phyloP scores from a whole-genome alignment of 2,113 vertebrate species.

The Jaculus jaculus region DNA sequence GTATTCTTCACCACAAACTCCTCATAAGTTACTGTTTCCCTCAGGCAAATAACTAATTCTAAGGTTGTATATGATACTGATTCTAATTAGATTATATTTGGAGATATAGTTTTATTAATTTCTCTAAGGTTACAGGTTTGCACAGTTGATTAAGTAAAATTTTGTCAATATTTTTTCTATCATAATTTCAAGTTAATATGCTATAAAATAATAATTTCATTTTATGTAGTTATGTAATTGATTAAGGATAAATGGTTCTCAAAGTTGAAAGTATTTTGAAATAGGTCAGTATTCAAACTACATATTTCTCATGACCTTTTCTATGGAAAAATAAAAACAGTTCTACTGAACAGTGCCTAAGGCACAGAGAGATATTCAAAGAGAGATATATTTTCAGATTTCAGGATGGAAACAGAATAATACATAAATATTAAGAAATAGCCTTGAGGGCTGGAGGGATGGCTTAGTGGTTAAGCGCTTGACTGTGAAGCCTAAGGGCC shows the following conservation, averaged over 20 bases:
- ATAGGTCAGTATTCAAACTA: constrained; percentile 21
- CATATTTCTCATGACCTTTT: constrained; percentile 32
- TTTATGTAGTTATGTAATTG: constrained; percentile 22
- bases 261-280: constrained; percentile 29
- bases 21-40: background rate
- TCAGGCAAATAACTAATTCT: background rate
- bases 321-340: constrained; percentile 24
- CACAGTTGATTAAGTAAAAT: constrained; percentile 43
- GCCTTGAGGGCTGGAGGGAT: too few relatives aligned
- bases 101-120: background rate
- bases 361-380: background rate
- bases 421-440: background rate
- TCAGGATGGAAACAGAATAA: background rate
- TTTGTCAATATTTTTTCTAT: background rate
- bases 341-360: constrained; percentile 26
- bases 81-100: constrained; percentile 32
- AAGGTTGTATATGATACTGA: background rate
- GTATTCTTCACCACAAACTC: background rate
- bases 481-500: too few relatives aligned
- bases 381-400: background rate
- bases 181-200: constrained; percentile 35
- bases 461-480: too few relatives aligned
- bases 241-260: background rate
- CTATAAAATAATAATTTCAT: constrained; percentile 4
- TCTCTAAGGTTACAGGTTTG: constrained; percentile 42